A percentile compares a stretch with the other conserved stretches of the same genome.
phyloP scores from a whole-genome alignment of 1,140 invertebrate genomes.

The Papilio dardanus region DNA sequence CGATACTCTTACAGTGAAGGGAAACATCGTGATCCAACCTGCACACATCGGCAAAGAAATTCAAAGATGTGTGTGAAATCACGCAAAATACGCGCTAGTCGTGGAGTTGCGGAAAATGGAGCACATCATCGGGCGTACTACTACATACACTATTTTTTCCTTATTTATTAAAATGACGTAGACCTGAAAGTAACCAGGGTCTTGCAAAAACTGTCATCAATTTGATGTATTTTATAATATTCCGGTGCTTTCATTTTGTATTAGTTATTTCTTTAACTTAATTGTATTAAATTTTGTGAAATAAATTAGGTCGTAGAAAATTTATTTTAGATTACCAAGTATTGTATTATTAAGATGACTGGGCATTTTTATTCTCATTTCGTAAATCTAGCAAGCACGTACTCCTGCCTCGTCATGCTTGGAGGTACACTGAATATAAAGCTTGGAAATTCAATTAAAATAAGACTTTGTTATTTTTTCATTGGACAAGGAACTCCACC shows the following conservation, averaged over 20 bases:
- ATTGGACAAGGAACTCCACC: background rate
- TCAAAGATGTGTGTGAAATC: too few species aligned
- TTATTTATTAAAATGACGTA: too few species aligned
- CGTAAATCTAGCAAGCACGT: background rate
- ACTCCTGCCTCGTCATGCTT: slow-evolving; percentile 7
- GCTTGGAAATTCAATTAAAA: slow-evolving; percentile 11
- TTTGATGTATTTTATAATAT: background rate
- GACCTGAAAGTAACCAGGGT: too few species aligned
- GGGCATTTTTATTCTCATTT: background rate
- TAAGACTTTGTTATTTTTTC: slow-evolving; percentile 9
- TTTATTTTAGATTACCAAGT: background rate
- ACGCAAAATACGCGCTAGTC: too few species aligned
- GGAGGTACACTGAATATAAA: slow-evolving; percentile 6
- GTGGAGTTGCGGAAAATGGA: too few species aligned
- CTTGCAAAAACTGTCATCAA: too few species aligned
- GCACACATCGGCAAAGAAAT: too few species aligned
- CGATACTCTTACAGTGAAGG: too few species aligned
- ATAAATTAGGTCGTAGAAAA: background rate
- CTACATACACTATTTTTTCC: too few species aligned
- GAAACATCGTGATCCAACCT: too few species aligned
- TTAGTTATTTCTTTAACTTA: background rate
- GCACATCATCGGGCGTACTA: too few species aligned
- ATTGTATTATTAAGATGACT: background rate
- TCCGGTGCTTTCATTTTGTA: background rate
- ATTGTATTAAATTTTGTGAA: too few species aligned